Conservation (phyloP, 2,888 invertebrate species). For the Hoplodrina blanda region DNA sequence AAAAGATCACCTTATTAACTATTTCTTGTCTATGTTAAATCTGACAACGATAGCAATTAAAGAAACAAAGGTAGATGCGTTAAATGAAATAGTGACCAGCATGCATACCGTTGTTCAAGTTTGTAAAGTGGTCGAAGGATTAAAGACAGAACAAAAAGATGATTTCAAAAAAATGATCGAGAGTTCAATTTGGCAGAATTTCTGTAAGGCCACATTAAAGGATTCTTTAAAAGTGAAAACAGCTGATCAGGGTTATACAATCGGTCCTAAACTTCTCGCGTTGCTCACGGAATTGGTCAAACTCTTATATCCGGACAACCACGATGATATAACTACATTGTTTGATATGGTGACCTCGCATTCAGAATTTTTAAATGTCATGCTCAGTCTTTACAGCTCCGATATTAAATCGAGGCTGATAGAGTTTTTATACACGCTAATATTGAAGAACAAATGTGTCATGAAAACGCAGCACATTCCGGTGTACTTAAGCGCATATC, state of each 20-base stretch:
- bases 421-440: constrained; percentile 92
- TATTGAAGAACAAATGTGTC: constrained; percentile 91
- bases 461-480: constrained; percentile 94
- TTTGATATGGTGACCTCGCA: constrained; percentile 95
- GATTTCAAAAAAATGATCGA: constrained; percentile 83
- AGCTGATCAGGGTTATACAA: constrained; percentile 74
- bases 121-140: constrained; percentile 73
- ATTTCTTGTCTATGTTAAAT: constrained; percentile 90
- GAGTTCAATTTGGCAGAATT: constrained; percentile 90
- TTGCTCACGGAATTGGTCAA: constrained; percentile 90
- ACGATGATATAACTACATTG: constrained; percentile 87
- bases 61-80: constrained; percentile 75
- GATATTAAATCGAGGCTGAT: constrained; percentile 91
- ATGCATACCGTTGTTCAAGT: constrained; percentile 79
- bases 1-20: constrained; percentile 86
- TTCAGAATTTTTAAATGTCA: constrained; percentile 94
- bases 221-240: constrained; percentile 90
- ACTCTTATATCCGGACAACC: constrained; percentile 88
- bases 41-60: constrained; percentile 87
- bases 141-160: constrained; percentile 70
- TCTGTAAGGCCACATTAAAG: constrained; percentile 92
- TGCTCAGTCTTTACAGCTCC: constrained; percentile 89
- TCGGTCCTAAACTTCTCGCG: constrained; percentile 88
- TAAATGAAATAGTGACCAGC: constrained; percentile 73
- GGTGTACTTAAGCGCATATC: constrained; percentile 94